Base-by-base conservation (phyloP, 2,888 invertebrate species). In the Amblyteles armatorius region DNA sequence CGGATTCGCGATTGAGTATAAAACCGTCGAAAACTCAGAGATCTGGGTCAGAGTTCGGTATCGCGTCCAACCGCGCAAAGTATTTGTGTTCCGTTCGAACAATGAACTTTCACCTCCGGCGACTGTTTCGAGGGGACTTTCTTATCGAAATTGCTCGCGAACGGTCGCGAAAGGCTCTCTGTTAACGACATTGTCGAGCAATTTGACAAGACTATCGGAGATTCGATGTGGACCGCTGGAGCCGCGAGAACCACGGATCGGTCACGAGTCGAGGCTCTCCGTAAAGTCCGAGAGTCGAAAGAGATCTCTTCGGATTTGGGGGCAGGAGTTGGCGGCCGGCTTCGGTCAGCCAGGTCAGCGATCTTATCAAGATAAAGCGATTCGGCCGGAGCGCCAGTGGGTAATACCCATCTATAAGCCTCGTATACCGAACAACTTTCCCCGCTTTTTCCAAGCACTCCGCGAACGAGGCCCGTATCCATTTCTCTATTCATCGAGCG, bases 321-420 rank as follows among this genome's bases (percentile, higher is more conserved):
- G 44, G 67, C 57, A 78, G 78, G 40, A 29, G 44, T 44, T 44
- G 3, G 68, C 36, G 44, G 55, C 13, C 68, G 29, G 48, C 50
- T 68, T 55, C 13, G 77, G 78, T 78, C 57, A 68, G 68, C 40
- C 40, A n/a, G 77, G 68, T 67, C 36, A 33, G 33, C 19, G 52
- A 19, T 55, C 57, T 44, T 57, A 78, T 68, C 68, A 40, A 40
- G 57, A 78, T 69, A 40, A 44, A 68, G 57, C 78, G 44, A 78
- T 57, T 57, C n/a, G 52, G 68, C 52, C 26, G 36, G 40, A 29
- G 44, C 52, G n/a, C 44, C n/a, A 16, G 26, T 40, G 26, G n/a
- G 11, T 57, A 60, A 44, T 69, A 69, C 29, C 36, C 36, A 16
- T 26, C n/a, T 55, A 40, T 36, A 57, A 57, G 19, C 57, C 40